Evolutionary conservation across 2,797 vertebrate species (phyloP), one percentile per base, ranked within the genome.

Genomic region (Gila robusta): DNA sequence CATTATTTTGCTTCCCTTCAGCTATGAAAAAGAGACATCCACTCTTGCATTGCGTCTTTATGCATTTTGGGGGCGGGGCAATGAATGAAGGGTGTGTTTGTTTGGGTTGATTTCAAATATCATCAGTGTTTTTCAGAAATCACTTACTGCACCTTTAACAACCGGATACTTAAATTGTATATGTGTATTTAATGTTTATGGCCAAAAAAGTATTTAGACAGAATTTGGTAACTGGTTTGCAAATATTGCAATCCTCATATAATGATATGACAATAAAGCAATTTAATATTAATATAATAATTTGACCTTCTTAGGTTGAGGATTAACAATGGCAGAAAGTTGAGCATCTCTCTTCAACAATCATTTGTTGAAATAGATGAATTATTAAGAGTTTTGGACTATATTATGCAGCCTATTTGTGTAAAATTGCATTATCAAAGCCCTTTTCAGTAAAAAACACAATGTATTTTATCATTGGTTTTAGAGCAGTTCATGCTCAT

Each of bases 401-500:
- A 6, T 78, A 78, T 10, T 39, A n/a, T 39, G 35, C 4, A 39
- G 11, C 6, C 21, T 59, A 41, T 26, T 56, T 62, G 17, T 35
- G 23, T 23, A 59, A 78, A 41, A 59, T 37, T 35, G 11, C 21
- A 78, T 28, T 64, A 39, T 54, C 32, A 49, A 54, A 81, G 23
- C 26, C 28, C 5, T 28, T 54, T 23, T 54, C 1, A 17, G 6
- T 52, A 56, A 28, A 44, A 71, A 3, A 70, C 49, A 82, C 81
- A 71, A 35, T 66, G 14, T 76, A 14, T 49, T 64, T 35, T 73
- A 39, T 21, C 23, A 21, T 41, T 17, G 23, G 44, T 16, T 11
- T 49, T 62, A 49, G n/a, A 67, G 41, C 41, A 67, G 41, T 41
- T 76, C 19, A 37, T 52, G 79, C 54, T 87, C 62, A 81, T 59